These are phyloP conservation scores for Olivierus martensii DNA, from an alignment of 1,140 invertebrate species.

Conservation along the genomic window DNA sequence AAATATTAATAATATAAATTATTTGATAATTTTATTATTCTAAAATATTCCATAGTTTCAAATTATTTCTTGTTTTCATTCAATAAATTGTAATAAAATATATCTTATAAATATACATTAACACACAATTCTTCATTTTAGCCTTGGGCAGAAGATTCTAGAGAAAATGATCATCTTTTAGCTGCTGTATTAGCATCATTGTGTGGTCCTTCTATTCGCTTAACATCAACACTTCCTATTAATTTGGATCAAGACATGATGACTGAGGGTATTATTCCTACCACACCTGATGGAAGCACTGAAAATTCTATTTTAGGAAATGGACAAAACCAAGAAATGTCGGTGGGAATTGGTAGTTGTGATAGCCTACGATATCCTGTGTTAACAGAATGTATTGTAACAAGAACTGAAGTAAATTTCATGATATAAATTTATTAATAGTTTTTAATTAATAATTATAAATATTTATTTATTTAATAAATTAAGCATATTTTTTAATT, in stretches of 20 bases:
- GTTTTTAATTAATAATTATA: too few species aligned
- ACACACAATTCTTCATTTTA: not conserved
- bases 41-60: too few species aligned
- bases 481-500: too few species aligned
- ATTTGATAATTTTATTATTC: too few species aligned
- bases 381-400: conserved; percentile 65
- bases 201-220: conserved; percentile 57
- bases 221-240: conserved; percentile 63
- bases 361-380: conserved; percentile 62
- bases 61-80: too few species aligned
- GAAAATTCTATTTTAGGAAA: not conserved
- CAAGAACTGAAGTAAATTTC: conserved; percentile 44
- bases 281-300: too few species aligned
- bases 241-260: conserved; percentile 34
- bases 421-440: too few species aligned
- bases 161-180: conserved; percentile 47
- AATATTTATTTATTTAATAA: too few species aligned
- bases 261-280: not conserved
- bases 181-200: conserved; percentile 67
- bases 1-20: too few species aligned
- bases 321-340: conserved; percentile 21
- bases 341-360: conserved; percentile 28
- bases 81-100: too few species aligned
- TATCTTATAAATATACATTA: too few species aligned
- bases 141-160: conserved; percentile 15